Percentiles rank a stretch among this genome's conserved stretches.
These are phyloP conservation scores for Syngnathoides biaculeatus DNA, from an alignment of 2,113 vertebrate species.

Conservation along the genomic window DNA sequence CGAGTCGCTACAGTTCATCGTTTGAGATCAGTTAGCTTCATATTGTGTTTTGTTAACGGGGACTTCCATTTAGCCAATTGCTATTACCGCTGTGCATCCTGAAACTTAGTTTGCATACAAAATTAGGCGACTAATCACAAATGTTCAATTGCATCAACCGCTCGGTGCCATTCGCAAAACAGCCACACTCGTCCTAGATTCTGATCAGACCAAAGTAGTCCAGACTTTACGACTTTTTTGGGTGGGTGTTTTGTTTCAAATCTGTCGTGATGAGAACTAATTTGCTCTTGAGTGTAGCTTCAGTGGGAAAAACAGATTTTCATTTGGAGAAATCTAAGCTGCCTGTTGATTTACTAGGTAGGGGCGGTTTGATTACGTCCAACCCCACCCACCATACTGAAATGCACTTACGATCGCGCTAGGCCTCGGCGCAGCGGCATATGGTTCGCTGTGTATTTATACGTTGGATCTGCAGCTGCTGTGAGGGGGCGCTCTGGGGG, in stretches of 20 bases:
- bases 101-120: background rate
- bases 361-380: slow-evolving; percentile 29
- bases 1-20: background rate
- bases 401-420: slow-evolving; percentile 40
- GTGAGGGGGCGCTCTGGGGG: background rate
- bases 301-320: slow-evolving; percentile 30
- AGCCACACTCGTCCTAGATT: too few species aligned
- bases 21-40: background rate
- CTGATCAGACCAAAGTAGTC: too few species aligned
- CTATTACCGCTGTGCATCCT: background rate
- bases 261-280: background rate
- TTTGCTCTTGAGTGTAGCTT: slow-evolving; percentile 7
- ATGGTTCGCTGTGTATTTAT: slow-evolving; percentile 40
- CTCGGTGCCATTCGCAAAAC: background rate
- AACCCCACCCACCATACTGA: slow-evolving; percentile 33
- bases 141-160: background rate
- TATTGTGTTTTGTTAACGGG: background rate
- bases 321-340: slow-evolving; percentile 43
- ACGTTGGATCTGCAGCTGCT: slow-evolving; percentile 32
- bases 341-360: slow-evolving; percentile 35
- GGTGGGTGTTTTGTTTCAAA: too few species aligned
- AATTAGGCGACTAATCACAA: background rate
- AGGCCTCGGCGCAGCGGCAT: slow-evolving; percentile 21
- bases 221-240: background rate
- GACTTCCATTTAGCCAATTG: background rate